Evolutionary conservation across 2,888 invertebrate species (phyloP).

Genomic region (Euplexia lucipara): DNA sequence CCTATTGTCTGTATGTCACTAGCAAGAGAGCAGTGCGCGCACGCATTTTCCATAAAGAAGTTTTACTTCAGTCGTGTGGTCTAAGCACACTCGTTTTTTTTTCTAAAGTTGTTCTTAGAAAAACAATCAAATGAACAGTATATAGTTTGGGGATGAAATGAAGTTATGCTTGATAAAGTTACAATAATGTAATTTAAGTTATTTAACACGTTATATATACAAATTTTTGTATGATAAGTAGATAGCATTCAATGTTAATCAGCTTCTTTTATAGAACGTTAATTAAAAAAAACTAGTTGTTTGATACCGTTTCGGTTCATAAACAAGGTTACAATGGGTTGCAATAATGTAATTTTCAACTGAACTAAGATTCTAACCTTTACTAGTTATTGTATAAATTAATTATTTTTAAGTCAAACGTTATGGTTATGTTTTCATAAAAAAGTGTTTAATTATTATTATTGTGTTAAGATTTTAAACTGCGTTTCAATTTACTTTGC

Average conservation of each 20-base stretch:
- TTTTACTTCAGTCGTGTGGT: too few species aligned
- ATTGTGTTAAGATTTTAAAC: slow-evolving; percentile 56
- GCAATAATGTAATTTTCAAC: slow-evolving; percentile 60
- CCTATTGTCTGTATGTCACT: too few species aligned
- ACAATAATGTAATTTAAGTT: slow-evolving; percentile 76
- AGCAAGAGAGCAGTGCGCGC: too few species aligned
- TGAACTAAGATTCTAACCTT: slow-evolving; percentile 66
- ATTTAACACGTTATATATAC: slow-evolving; percentile 84
- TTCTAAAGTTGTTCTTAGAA: slow-evolving; percentile 47
- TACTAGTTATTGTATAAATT: slow-evolving; percentile 65
- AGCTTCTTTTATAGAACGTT: slow-evolving; percentile 64
- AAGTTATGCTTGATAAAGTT: slow-evolving; percentile 72
- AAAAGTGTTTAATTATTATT: slow-evolving; percentile 50
- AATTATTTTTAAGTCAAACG: slow-evolving; percentile 54
- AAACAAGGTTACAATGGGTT: slow-evolving; percentile 61
- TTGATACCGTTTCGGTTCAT: slow-evolving; percentile 58
- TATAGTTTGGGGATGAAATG: slow-evolving; percentile 55
- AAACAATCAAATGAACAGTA: slow-evolving; percentile 49
- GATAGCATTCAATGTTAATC: slow-evolving; percentile 83
- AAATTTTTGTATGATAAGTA: slow-evolving; percentile 86
- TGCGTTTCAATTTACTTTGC: slow-evolving; percentile 53
- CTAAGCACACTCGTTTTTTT: too few species aligned
- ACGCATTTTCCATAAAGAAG: too few species aligned
- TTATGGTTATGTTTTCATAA: slow-evolving; percentile 62
- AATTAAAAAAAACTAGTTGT: slow-evolving; percentile 55